phyloP scores from a whole-genome alignment of 1,140 invertebrate species.

The Antheraea mylitta region DNA sequence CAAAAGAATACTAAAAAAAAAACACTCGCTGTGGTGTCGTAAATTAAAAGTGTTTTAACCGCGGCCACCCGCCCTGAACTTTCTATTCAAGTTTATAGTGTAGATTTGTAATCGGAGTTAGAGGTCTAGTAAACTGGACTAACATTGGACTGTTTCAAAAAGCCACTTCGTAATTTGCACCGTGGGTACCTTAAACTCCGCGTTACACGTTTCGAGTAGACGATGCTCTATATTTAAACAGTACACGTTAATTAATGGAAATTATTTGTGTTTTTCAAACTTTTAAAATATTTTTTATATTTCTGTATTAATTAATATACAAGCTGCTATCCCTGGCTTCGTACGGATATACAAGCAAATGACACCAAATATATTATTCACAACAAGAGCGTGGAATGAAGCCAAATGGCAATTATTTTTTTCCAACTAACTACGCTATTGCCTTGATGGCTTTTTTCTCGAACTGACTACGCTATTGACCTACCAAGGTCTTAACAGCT shows the following conservation, averaged over 20 bases:
- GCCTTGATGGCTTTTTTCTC: too few relatives aligned
- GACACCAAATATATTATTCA: too few relatives aligned
- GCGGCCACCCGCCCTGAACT: conserved; percentile 26
- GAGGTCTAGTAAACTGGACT: conserved; percentile 18
- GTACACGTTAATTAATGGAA: not conserved
- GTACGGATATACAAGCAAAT: too few relatives aligned
- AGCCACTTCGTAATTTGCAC: conserved; percentile 39
- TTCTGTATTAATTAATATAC: too few relatives aligned
- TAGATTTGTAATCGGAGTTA: not conserved
- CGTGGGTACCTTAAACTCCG: conserved; percentile 12
- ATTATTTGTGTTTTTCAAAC: too few relatives aligned
- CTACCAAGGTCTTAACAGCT: too few relatives aligned
- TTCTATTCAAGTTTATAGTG: conserved; percentile 1
- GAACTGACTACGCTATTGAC: too few relatives aligned
- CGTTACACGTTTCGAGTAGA: not conserved
- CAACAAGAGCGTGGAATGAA: too few relatives aligned
- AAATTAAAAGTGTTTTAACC: conserved; percentile 43
- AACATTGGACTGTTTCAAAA: conserved; percentile 25
- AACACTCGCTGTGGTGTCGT: conserved; percentile 27
- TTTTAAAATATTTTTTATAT: too few relatives aligned
- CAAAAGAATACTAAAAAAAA: conserved; percentile 33
- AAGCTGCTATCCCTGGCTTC: too few relatives aligned
- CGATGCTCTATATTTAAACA: not conserved
- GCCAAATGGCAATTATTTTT: too few relatives aligned
- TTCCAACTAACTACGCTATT: too few relatives aligned